phyloP scores from a whole-genome alignment of 2,888 invertebrate genomes.

The Sclerodermus sp. region DNA sequence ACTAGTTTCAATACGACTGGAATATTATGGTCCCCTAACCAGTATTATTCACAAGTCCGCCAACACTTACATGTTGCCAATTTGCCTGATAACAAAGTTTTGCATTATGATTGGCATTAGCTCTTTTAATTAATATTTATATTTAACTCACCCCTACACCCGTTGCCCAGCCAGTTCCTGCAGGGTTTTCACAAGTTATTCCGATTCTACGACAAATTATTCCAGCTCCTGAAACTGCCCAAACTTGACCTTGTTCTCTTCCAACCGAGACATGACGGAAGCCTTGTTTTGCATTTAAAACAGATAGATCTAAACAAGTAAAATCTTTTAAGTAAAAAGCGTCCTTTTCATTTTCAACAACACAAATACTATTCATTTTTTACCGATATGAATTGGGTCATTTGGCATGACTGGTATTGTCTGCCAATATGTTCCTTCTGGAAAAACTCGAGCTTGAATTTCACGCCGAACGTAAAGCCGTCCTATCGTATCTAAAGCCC shows the following conservation, averaged over 20 bases:
- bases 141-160: conserved; percentile 63
- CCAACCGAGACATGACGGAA: conserved; percentile 76
- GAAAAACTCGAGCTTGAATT: conserved; percentile 70
- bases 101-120: neutral
- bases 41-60: conserved; percentile 41
- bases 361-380: conserved; percentile 31
- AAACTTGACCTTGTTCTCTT: conserved; percentile 66
- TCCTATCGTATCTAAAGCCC: conserved; percentile 78
- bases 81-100: conserved; percentile 40
- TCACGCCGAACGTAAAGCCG: conserved; percentile 77
- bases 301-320: conserved; percentile 45
- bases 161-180: conserved; percentile 78
- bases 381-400: conserved; percentile 63
- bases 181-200: conserved; percentile 70
- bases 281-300: conserved; percentile 56
- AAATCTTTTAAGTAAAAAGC: too few relatives aligned
- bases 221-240: conserved; percentile 75
- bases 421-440: conserved; percentile 86
- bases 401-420: conserved; percentile 65
- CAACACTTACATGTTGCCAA: conserved; percentile 49
- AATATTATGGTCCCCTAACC: conserved; percentile 10
- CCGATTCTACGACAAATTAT: conserved; percentile 73
- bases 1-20: too few relatives aligned
- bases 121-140: neutral
- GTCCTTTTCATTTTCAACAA: too few relatives aligned